Percentiles rank a stretch among this genome's conserved stretches.
Evolutionary conservation across 2,113 vertebrate species (phyloP).

Genomic region (Acrocephalus arundinaceus): DNA sequence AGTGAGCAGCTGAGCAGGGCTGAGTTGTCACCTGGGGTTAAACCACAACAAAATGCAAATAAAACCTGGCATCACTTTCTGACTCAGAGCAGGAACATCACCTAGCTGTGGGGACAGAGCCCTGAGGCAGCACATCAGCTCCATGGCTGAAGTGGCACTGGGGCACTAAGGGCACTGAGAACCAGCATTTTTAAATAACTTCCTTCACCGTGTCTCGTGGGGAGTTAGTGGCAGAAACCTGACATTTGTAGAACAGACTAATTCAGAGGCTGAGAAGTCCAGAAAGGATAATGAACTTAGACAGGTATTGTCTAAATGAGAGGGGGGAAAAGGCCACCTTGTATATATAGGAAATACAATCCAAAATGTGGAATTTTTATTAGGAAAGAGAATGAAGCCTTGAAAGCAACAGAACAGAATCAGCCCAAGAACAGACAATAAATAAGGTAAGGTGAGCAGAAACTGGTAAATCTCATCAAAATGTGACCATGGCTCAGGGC

Average conservation of each 20-base stretch:
- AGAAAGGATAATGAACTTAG: background rate
- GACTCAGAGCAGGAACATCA: background rate
- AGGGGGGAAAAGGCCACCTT: background rate
- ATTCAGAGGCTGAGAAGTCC: background rate
- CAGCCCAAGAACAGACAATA: background rate
- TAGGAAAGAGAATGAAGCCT: background rate
- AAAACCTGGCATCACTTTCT: background rate
- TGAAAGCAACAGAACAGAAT: background rate
- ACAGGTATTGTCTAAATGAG: background rate
- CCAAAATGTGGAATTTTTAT: background rate
- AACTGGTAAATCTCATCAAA: background rate
- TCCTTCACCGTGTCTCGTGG: background rate
- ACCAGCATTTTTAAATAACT: background rate
- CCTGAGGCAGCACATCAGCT: background rate
- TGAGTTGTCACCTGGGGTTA: background rate
- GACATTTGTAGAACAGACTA: background rate
- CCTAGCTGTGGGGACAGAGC: background rate
- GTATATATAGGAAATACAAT: background rate
- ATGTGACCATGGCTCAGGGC: fast-evolving
- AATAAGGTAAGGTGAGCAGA: background rate
- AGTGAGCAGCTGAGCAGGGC: fast-evolving
- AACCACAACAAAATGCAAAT: background rate
- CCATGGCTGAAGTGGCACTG: background rate
- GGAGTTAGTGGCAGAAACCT: background rate
- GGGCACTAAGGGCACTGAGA: background rate